Evolutionary conservation across 2,113 vertebrate species (phyloP).

Genomic region (Salvelinus namaycush): DNA sequence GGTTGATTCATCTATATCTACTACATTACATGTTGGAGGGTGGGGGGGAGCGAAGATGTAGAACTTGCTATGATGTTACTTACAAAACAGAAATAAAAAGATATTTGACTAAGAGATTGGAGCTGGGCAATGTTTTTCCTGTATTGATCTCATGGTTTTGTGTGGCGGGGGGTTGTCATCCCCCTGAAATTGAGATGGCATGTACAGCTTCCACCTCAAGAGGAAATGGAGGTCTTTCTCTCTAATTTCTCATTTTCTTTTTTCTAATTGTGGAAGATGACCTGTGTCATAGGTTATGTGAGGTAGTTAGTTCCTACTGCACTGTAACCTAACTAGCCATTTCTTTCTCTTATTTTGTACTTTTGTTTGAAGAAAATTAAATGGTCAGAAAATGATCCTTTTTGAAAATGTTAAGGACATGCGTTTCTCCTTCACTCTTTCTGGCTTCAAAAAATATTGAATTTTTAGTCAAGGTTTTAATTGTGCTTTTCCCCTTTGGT

Average conservation of each 20-base stretch:
- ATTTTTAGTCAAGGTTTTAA: slow-evolving; percentile 4
- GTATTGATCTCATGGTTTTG: neutral
- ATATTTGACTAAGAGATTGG: slow-evolving; percentile 31
- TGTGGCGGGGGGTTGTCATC: neutral
- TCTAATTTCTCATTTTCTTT: neutral
- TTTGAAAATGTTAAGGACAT: neutral
- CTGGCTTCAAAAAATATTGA: neutral
- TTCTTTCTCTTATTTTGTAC: neutral
- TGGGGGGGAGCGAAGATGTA: neutral
- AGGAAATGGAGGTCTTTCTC: neutral
- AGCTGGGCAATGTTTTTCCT: neutral
- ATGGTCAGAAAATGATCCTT: slow-evolving; percentile 8
- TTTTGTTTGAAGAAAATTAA: neutral
- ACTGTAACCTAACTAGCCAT: neutral
- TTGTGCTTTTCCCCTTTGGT: slow-evolving; percentile 16
- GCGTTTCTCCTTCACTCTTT: neutral
- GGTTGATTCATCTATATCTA: slow-evolving; percentile 3
- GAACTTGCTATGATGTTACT: slow-evolving; percentile 44
- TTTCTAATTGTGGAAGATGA: neutral
- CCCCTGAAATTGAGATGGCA: neutral
- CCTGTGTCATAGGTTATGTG: neutral
- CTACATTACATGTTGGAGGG: neutral
- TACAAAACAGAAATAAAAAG: slow-evolving; percentile 42
- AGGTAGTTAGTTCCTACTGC: neutral
- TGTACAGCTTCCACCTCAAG: neutral